Conservation (phyloP, 2,113 vertebrate genomes). For the Rhinoptilus africanus region DNA sequence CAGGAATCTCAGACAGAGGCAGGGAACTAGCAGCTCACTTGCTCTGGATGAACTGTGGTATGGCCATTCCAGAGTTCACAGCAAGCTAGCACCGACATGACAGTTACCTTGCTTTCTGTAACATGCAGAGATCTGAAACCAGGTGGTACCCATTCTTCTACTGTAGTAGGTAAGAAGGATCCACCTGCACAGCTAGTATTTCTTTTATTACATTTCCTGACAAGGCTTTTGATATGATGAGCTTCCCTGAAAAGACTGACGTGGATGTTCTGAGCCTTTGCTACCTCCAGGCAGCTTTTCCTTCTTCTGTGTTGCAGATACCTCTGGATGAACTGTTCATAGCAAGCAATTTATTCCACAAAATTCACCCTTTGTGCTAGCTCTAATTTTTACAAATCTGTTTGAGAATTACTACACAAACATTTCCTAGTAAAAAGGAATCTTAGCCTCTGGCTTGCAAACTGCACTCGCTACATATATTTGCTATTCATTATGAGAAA, state of each 20-base stretch:
- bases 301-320: background rate
- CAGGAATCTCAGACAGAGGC: background rate
- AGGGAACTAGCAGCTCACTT: background rate
- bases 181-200: background rate
- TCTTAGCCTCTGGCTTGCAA: constrained; percentile 24
- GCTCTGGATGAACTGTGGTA: background rate
- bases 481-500: background rate
- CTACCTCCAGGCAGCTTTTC: background rate
- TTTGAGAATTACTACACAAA: constrained; percentile 27
- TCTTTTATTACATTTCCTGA: background rate
- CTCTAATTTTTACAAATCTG: constrained; percentile 33
- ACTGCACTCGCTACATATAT: background rate
- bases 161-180: background rate
- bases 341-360: constrained; percentile 18
- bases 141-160: background rate
- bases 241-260: background rate
- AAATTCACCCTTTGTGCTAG: background rate
- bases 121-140: background rate
- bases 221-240: background rate
- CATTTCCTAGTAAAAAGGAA: background rate
- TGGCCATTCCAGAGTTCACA: background rate
- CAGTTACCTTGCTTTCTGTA: background rate
- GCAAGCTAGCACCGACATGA: background rate
- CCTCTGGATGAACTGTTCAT: background rate
- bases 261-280: background rate